Evolutionary conservation across 2,888 invertebrate species (phyloP).

Genomic region (Scrobipalpa costella): DNA sequence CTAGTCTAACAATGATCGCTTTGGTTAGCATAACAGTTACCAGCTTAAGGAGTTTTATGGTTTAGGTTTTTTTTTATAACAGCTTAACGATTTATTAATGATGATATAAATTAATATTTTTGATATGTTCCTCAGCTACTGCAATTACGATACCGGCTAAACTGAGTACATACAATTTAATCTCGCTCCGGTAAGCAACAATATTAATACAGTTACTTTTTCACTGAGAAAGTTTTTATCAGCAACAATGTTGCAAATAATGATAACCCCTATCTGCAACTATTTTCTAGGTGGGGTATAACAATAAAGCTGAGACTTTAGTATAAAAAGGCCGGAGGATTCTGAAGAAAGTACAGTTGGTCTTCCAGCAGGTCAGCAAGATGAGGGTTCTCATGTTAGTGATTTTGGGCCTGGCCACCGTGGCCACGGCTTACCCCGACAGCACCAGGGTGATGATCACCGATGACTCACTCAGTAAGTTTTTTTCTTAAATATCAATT

Average conservation of each 20-base stretch:
- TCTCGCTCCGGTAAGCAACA: not conserved
- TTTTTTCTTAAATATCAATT: no score
- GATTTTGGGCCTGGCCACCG: slow-evolving; percentile 60
- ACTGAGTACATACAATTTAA: not conserved
- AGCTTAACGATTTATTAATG: no score
- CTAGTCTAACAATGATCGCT: no score
- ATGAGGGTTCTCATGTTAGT: slow-evolving; percentile 63
- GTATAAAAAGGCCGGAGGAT: slow-evolving; percentile 11
- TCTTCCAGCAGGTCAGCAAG: slow-evolving; percentile 51
- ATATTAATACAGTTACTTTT: not conserved
- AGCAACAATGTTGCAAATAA: not conserved
- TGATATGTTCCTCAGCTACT: no score
- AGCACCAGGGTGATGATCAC: slow-evolving; percentile 43
- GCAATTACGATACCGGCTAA: no score
- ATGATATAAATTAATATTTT: no score
- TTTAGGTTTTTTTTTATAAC: no score
- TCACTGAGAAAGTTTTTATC: not conserved
- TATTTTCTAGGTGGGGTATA: not conserved
- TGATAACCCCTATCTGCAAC: not conserved
- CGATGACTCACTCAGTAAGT: slow-evolving; percentile 56
- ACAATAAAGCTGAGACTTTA: not conserved
- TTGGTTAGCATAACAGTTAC: no score
- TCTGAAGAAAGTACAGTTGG: slow-evolving; percentile 52
- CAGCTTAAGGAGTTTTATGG: no score
- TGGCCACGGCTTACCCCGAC: slow-evolving; percentile 58